Evolutionary conservation across 2,797 vertebrate species (phyloP).

Genomic region (Aplochiton taeniatus): DNA sequence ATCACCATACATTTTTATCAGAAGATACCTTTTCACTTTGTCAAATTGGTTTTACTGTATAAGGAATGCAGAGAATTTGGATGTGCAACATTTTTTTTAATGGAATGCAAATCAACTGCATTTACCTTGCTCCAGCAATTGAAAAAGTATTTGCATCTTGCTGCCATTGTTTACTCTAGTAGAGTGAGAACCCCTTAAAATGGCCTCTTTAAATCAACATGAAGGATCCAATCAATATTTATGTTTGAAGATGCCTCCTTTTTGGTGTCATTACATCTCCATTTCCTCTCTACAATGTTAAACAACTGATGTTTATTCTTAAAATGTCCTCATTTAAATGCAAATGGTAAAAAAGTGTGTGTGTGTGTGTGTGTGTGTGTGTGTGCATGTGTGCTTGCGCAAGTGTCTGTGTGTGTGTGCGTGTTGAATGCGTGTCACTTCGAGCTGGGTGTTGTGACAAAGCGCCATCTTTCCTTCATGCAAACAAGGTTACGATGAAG

Average conservation of each 20-base stretch:
- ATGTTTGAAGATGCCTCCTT: neutral
- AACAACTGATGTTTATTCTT: slow-evolving; percentile 35
- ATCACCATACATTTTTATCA: neutral
- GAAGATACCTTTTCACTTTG: no score
- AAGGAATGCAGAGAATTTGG: no score
- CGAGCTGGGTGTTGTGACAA: slow-evolving; percentile 60
- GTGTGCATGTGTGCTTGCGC: slow-evolving; percentile 45
- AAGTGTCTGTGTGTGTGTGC: no score
- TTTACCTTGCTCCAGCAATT: no score
- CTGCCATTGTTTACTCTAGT: no score
- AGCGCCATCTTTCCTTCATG: slow-evolving; percentile 37
- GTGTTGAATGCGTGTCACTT: slow-evolving; percentile 33
- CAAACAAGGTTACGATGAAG: slow-evolving; percentile 55
- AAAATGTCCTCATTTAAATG: slow-evolving; percentile 63
- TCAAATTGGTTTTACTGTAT: no score
- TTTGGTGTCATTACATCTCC: neutral
- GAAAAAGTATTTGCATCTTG: no score
- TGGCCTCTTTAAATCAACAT: no score
- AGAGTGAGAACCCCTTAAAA: no score
- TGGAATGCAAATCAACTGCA: no score
- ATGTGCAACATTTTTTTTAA: no score
- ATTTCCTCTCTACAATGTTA: slow-evolving; percentile 21
- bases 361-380: slow-evolving; percentile 26
- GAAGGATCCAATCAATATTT: no score
- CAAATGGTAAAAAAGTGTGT: slow-evolving; percentile 59